phyloP scores from a whole-genome alignment of 2,888 invertebrate species.

The Molorchus minor region DNA sequence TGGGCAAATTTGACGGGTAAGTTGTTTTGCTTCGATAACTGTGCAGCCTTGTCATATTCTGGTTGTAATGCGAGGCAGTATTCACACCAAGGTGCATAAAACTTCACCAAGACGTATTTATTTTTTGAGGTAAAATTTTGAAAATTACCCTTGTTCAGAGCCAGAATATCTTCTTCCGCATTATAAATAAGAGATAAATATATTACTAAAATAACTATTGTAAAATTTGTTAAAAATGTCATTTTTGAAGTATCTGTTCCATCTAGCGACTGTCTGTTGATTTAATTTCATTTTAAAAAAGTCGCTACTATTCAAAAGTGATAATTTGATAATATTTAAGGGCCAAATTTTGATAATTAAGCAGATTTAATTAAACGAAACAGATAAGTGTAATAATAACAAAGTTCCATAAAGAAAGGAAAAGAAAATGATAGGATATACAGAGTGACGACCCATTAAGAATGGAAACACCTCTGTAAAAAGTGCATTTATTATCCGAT shows the following conservation, averaged over 20 bases:
- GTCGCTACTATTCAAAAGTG: too few relatives aligned
- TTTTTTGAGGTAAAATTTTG: constrained; percentile 13
- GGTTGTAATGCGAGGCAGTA: constrained; percentile 89
- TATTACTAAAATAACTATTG: constrained; percentile 5
- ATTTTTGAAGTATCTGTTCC: constrained; percentile 1
- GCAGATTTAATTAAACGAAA: too few relatives aligned
- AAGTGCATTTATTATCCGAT: too few relatives aligned
- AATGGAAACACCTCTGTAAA: too few relatives aligned
- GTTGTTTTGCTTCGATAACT: constrained; percentile 71
- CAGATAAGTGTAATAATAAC: too few relatives aligned
- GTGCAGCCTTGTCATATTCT: constrained; percentile 83
- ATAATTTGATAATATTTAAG: too few relatives aligned
- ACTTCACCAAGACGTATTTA: constrained; percentile 56
- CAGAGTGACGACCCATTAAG: too few relatives aligned
- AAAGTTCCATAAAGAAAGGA: too few relatives aligned
- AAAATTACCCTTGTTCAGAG: constrained; percentile 29
- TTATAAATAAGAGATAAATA: not conserved
- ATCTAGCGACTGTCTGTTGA: too few relatives aligned
- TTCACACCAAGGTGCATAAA: constrained; percentile 94
- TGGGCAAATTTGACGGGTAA: constrained; percentile 62
- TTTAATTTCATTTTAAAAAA: too few relatives aligned
- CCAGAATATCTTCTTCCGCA: constrained; percentile 12
- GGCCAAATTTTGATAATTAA: too few relatives aligned
- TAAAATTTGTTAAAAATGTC: not conserved
- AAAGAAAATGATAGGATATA: too few relatives aligned